These are phyloP conservation scores for Cotesia chilonis DNA, from an alignment of 1,140 invertebrate genomes.

Conservation along the genomic window DNA sequence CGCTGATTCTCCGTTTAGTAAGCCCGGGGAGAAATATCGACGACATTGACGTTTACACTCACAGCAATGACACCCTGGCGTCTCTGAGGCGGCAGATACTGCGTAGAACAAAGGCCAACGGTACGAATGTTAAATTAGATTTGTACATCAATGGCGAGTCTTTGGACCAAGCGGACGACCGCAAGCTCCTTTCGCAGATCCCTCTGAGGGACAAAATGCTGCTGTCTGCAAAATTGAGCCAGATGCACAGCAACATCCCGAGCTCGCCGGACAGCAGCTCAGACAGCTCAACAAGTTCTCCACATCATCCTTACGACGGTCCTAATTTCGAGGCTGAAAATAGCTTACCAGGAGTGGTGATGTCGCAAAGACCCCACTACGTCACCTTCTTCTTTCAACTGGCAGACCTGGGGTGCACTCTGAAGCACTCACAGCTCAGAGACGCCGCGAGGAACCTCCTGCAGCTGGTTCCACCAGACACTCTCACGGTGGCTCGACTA, in stretches of 20 bases:
- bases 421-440: slow-evolving; percentile 80
- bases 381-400: slow-evolving; percentile 90
- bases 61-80: slow-evolving; percentile 92
- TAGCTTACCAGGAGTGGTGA: slow-evolving; percentile 88
- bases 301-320: slow-evolving; percentile 79
- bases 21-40: slow-evolving; percentile 90
- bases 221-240: slow-evolving; percentile 86
- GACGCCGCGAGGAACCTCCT: slow-evolving; percentile 87
- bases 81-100: slow-evolving; percentile 81
- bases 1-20: slow-evolving; percentile 87
- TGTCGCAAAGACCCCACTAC: slow-evolving; percentile 83
- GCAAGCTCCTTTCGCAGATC: slow-evolving; percentile 87
- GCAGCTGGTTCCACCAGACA: slow-evolving; percentile 90
- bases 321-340: slow-evolving; percentile 87
- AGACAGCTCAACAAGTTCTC: slow-evolving; percentile 89
- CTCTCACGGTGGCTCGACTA: slow-evolving; percentile 75
- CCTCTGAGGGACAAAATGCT: slow-evolving; percentile 90
- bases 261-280: slow-evolving; percentile 88
- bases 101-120: slow-evolving; percentile 73
- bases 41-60: slow-evolving; percentile 91
- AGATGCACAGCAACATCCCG: slow-evolving; percentile 81
- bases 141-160: slow-evolving; percentile 89
- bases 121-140: slow-evolving; percentile 84
- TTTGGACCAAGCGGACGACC: slow-evolving; percentile 87
- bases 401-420: slow-evolving; percentile 85